A percentile compares a stretch with the other conserved stretches of the same genome.
Conservation (phyloP, 2,113 vertebrate genomes). For the Silurus meridionalis region DNA sequence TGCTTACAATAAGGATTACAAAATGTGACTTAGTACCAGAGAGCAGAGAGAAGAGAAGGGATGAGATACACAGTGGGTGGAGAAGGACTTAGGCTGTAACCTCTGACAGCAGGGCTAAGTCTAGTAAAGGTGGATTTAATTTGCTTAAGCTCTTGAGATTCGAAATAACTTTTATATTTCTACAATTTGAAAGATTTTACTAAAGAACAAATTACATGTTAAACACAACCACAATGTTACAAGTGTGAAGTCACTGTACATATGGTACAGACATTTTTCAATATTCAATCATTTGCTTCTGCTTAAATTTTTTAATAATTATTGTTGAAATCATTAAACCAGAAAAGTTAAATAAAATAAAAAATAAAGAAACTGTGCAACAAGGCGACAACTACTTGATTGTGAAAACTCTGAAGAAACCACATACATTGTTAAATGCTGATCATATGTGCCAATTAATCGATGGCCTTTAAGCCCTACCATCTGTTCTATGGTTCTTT, state of each 20-base stretch:
- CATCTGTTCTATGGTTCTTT: constrained; percentile 34
- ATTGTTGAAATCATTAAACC: neutral
- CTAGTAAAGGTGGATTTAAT: constrained; percentile 73
- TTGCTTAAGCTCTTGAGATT: constrained; percentile 66
- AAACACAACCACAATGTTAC: neutral
- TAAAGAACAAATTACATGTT: neutral
- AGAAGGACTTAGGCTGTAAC: constrained; percentile 59
- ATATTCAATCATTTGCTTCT: neutral
- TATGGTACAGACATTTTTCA: neutral
- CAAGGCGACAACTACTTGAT: neutral
- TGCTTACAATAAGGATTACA: neutral
- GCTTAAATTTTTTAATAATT: neutral
- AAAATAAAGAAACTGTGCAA: neutral
- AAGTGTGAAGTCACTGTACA: neutral
- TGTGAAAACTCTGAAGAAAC: neutral
- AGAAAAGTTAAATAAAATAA: neutral
- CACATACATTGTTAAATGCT: constrained; percentile 24
- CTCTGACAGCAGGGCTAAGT: constrained; percentile 69
- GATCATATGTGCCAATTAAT: constrained; percentile 23
- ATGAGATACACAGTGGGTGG: constrained; percentile 46
- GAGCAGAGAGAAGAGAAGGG: constrained; percentile 24
- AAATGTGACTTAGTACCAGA: constrained; percentile 9
- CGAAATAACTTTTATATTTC: constrained; percentile 51
- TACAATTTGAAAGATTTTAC: neutral
- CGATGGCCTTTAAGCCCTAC: constrained; percentile 24